Conservation (phyloP, 92 coral and sea anemone species). For the Desmophyllum pertusum region DNA sequence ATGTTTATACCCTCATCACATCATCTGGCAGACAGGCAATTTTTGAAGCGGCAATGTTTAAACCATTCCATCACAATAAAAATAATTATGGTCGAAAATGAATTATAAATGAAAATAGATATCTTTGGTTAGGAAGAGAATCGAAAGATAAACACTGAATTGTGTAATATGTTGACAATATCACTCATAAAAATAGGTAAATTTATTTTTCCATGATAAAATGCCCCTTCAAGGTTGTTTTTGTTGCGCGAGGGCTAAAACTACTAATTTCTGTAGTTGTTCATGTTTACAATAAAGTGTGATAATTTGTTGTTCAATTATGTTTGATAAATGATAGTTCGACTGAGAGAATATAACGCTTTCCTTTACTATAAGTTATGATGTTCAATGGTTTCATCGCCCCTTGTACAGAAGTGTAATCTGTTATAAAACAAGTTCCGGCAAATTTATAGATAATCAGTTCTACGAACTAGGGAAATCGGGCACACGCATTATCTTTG, state of each 20-base stretch:
- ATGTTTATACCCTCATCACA: background rate
- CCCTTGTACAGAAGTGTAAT: too few relatives aligned
- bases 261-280: constrained; percentile 2
- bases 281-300: constrained; percentile 12
- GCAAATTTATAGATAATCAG: too few relatives aligned
- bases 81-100: too few relatives aligned
- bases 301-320: background rate
- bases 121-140: background rate
- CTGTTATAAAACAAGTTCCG: too few relatives aligned
- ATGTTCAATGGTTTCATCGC: too few relatives aligned
- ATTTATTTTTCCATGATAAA: background rate
- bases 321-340: background rate
- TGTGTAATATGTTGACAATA: background rate
- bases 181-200: too few relatives aligned
- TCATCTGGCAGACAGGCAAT: background rate
- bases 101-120: too few relatives aligned
- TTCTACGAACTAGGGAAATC: too few relatives aligned
- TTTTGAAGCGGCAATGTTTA: too few relatives aligned
- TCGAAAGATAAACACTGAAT: background rate
- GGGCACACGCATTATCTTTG: too few relatives aligned
- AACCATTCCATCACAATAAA: too few relatives aligned
- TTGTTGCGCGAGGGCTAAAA: background rate
- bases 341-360: background rate
- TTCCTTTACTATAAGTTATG: background rate
- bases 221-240: constrained; percentile 4